Conservation (phyloP, 1,140 invertebrate species). For the Eufriesea mexicana region DNA sequence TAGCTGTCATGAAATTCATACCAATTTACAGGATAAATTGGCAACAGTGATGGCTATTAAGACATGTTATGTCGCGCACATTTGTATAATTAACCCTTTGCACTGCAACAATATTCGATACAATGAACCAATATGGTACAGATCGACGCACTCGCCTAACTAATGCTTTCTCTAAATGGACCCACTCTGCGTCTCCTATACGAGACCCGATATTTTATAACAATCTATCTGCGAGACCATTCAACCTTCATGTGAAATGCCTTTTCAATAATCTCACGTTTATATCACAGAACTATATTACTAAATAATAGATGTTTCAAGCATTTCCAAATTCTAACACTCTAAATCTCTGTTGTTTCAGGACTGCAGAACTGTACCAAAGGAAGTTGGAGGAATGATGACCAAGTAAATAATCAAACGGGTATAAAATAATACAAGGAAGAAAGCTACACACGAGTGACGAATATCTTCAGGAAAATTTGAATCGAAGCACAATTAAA, state of each 20-base stretch:
- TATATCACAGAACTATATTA: not conserved
- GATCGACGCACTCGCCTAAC: not conserved
- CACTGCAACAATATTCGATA: constrained; percentile 10
- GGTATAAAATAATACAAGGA: too few species aligned
- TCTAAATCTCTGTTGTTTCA: too few species aligned
- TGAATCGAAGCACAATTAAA: not conserved
- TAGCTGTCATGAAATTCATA: constrained; percentile 16
- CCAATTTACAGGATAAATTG: constrained; percentile 29
- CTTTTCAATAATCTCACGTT: not conserved
- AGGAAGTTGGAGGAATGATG: too few species aligned
- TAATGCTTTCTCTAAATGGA: not conserved
- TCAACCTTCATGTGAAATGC: not conserved
- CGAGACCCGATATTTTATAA: not conserved
- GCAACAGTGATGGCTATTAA: constrained; percentile 20
- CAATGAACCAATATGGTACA: not conserved
- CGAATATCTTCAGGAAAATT: too few species aligned
- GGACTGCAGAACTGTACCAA: too few species aligned
- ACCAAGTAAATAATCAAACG: too few species aligned
- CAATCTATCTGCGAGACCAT: not conserved
- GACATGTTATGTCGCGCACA: constrained; percentile 6
- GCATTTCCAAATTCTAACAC: too few species aligned
- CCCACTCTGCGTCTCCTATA: not conserved
- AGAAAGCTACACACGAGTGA: too few species aligned
- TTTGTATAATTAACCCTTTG: constrained; percentile 39
- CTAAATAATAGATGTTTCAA: too few species aligned